phyloP scores from a whole-genome alignment of 1,140 invertebrate species.

The Macrocentrus cingulum region DNA sequence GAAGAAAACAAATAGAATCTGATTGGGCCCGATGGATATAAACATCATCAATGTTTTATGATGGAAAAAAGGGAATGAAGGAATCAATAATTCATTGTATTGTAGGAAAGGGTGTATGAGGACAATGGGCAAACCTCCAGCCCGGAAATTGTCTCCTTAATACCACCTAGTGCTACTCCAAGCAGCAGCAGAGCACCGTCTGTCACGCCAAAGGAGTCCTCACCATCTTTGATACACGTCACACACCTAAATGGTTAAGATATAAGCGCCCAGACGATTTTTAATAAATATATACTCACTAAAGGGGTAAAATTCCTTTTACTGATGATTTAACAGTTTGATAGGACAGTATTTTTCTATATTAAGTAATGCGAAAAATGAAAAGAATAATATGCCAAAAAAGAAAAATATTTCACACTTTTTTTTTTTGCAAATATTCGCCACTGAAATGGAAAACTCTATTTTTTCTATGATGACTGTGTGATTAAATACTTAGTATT shows the following conservation, averaged over 20 bases:
- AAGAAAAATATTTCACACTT: no score
- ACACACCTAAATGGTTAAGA: conserved; percentile 34
- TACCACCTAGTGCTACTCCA: conserved; percentile 49
- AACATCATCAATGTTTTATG: not conserved
- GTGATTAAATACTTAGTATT: no score
- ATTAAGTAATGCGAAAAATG: no score
- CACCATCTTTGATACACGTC: conserved; percentile 38
- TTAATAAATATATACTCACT: no score
- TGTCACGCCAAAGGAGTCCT: conserved; percentile 43
- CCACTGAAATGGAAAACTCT: no score
- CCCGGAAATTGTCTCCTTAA: conserved; percentile 53
- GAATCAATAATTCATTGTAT: conserved; percentile 50
- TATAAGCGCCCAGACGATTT: no score
- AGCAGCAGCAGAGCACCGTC: conserved; percentile 47
- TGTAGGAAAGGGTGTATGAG: conserved; percentile 57
- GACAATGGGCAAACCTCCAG: conserved; percentile 52
- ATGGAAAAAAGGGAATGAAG: conserved; percentile 28
- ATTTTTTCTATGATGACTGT: no score
- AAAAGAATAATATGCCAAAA: no score
- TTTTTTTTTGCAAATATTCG: no score
- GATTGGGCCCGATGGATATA: conserved; percentile 6
- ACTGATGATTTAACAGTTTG: no score
- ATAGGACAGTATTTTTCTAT: no score
- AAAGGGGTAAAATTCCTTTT: no score
- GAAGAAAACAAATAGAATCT: not conserved